phyloP scores from a whole-genome alignment of 2,888 invertebrate genomes.

The Campopleginae sp. region DNA sequence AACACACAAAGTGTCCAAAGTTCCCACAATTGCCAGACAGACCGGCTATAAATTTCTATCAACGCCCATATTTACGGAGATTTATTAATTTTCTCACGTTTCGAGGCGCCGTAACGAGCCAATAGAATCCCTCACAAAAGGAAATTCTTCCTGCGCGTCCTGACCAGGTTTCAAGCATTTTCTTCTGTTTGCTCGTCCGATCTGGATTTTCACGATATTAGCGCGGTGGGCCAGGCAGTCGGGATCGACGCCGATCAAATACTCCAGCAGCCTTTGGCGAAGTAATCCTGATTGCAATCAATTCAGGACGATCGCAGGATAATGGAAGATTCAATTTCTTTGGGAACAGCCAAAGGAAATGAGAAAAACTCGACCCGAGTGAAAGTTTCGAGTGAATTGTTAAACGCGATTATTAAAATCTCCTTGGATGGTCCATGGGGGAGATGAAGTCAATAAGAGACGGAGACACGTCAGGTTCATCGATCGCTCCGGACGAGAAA shows the following conservation, averaged over 20 bases:
- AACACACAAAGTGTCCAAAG: constrained; percentile 7
- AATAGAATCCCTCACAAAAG: constrained; percentile 1
- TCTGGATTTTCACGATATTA: too few species aligned
- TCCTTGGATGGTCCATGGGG: constrained; percentile 2
- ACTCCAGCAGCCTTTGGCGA: too few species aligned
- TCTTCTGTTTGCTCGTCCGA: too few species aligned
- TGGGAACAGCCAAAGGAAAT: too few species aligned
- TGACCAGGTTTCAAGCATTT: too few species aligned
- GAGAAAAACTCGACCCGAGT: too few species aligned
- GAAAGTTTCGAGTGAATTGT: too few species aligned
- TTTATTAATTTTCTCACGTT: constrained; percentile 67
- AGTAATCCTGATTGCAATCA: not conserved
- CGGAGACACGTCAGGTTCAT: constrained; percentile 30
- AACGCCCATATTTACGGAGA: constrained; percentile 58
- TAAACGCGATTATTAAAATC: constrained; percentile 29
- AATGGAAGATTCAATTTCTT: too few species aligned
- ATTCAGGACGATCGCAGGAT: not conserved
- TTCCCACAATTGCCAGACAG: constrained; percentile 1
- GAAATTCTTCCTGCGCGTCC: too few species aligned
- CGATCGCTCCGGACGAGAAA: constrained; percentile 61
- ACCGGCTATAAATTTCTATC: constrained; percentile 60
- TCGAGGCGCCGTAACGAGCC: constrained; percentile 32
- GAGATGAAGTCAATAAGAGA: not conserved
- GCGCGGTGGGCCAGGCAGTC: not conserved
- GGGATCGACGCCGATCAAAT: too few species aligned